Conservation (phyloP, 2,113 vertebrate species). For the Ahaetulla prasina region DNA sequence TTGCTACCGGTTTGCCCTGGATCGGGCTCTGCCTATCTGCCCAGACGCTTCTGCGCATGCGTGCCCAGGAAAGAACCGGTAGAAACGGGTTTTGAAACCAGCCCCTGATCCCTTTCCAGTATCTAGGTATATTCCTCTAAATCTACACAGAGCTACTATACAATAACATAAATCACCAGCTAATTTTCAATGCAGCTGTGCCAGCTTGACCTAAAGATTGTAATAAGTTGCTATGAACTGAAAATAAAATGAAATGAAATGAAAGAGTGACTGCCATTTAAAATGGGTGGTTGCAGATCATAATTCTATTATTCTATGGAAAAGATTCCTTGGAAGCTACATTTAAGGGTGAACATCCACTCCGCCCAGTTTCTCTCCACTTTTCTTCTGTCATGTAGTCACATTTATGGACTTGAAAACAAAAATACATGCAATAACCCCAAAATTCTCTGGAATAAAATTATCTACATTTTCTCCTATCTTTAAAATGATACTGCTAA, state of each 20-base stretch:
- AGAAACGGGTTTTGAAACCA: no score
- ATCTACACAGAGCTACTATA: neutral
- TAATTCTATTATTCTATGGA: neutral
- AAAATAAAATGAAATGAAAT: neutral
- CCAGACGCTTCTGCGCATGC: no score
- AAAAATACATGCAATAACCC: neutral
- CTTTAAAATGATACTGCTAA: neutral
- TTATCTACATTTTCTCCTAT: neutral
- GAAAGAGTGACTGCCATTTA: neutral
- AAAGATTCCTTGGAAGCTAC: neutral
- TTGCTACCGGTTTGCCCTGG: no score
- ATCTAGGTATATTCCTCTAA: neutral
- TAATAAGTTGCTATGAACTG: constrained; percentile 22
- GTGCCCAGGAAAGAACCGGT: no score
- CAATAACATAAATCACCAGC: constrained; percentile 7
- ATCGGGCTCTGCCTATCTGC: no score
- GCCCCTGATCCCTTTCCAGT: neutral
- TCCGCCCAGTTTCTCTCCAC: neutral
- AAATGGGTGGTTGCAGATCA: neutral
- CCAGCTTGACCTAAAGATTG: neutral
- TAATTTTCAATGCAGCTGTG: neutral
- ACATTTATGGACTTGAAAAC: neutral
- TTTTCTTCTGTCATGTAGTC: neutral
- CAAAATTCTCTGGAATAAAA: neutral
- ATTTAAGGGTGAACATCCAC: neutral